These are phyloP conservation scores for Heliconius melpomene DNA, from an alignment of 1,140 invertebrate species.

Conservation along the genomic window DNA sequence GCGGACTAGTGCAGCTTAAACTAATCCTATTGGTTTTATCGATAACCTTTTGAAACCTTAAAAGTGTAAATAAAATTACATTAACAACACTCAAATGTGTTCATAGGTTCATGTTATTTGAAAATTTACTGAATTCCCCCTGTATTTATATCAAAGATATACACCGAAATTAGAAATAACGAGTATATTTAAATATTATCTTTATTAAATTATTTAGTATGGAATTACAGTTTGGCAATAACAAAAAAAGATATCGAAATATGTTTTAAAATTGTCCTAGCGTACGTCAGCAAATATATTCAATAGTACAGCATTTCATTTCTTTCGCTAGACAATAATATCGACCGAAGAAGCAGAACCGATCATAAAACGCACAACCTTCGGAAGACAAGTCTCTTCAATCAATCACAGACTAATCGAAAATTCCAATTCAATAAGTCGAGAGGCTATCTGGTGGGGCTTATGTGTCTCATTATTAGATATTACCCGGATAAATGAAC, in stretches of 20 bases:
- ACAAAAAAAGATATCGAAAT: too few species aligned
- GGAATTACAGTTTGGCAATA: too few species aligned
- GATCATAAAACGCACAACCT: slow-evolving; percentile 76
- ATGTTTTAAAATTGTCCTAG: background rate
- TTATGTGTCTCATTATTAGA: slow-evolving; percentile 75
- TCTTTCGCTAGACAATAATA: slow-evolving; percentile 29
- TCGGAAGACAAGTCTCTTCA: slow-evolving; percentile 67
- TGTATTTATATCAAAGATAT: too few species aligned
- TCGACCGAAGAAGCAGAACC: slow-evolving; percentile 62
- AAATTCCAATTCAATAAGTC: slow-evolving; percentile 77
- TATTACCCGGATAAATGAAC: slow-evolving; percentile 51
- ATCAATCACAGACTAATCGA: slow-evolving; percentile 79
- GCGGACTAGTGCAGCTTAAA: background rate
- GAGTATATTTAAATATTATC: too few species aligned
- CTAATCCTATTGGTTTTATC: background rate
- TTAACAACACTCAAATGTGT: too few species aligned
- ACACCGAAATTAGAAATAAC: too few species aligned
- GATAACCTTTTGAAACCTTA: background rate
- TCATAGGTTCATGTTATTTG: too few species aligned
- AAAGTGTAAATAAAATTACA: background rate
- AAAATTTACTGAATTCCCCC: too few species aligned
- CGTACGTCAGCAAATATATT: background rate
- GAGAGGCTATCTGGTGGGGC: slow-evolving; percentile 64
- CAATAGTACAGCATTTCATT: background rate
- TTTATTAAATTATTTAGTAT: too few species aligned